Conservation (phyloP, 2,797 vertebrate species). For the Buceros bicornis region DNA sequence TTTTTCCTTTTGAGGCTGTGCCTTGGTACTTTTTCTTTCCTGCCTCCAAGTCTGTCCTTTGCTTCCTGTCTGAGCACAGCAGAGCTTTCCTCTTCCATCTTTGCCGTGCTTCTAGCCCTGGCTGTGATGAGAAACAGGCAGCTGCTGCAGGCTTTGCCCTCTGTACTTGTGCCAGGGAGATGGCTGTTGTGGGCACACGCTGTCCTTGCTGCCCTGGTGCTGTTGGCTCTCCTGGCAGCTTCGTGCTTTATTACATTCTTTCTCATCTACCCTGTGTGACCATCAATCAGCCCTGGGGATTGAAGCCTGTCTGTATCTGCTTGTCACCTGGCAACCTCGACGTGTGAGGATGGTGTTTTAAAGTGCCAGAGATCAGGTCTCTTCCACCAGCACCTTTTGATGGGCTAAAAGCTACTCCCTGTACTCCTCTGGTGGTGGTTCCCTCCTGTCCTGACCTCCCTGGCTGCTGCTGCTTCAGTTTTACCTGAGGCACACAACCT, state of each 20-base stretch:
- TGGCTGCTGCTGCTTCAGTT: too few species aligned
- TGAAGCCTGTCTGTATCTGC: neutral
- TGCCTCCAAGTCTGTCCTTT: neutral
- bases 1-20: neutral
- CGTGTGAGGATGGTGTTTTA: neutral
- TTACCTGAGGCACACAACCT: too few species aligned
- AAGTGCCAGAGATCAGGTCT: neutral
- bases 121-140: neutral
- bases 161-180: accelerated
- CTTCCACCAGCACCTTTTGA: neutral
- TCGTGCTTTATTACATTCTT: neutral
- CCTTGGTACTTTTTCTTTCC: neutral
- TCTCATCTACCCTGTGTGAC: neutral
- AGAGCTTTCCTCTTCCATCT: neutral
- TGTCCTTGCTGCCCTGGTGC: neutral
- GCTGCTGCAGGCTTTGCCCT: neutral
- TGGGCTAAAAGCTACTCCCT: neutral
- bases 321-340: neutral
- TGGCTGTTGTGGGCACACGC: neutral
- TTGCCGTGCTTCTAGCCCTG: neutral
- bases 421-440: neutral
- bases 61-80: neutral
- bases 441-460: neutral
- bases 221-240: neutral
- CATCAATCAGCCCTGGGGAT: neutral